A percentile compares a stretch with the other conserved stretches of the same genome.
phyloP scores from a whole-genome alignment of 2,113 vertebrate species.

The Bambusicola thoracicus region DNA sequence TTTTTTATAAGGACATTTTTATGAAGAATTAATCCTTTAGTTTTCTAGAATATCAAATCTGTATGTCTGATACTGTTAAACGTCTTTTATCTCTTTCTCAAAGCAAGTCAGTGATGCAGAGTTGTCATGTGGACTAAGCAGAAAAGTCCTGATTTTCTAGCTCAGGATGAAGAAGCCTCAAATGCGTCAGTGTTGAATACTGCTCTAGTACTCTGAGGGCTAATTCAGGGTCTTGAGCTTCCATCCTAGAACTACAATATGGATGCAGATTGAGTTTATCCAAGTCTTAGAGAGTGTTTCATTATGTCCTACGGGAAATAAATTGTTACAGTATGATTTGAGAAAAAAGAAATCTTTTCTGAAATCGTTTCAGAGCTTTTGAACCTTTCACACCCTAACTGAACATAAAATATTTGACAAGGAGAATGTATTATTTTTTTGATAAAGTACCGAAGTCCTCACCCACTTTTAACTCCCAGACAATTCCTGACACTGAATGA shows the following conservation, averaged over 20 bases:
- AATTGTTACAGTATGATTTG: not conserved
- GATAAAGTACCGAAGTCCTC: not conserved
- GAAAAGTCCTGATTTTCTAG: not conserved
- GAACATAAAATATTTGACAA: not conserved
- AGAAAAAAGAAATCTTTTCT: not conserved
- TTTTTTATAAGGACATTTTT: not conserved
- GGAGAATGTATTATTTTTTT: not conserved
- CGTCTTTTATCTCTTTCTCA: not conserved
- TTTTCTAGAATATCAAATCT: not conserved
- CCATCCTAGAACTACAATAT: not conserved
- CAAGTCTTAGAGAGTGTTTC: not conserved
- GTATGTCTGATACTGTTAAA: not conserved
- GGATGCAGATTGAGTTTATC: not conserved
- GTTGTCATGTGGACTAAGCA: not conserved
- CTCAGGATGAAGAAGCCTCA: not conserved
- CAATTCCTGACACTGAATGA: not conserved
- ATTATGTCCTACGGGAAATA: not conserved
- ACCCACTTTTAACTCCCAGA: not conserved
- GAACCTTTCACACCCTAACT: not conserved
- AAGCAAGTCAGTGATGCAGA: not conserved
- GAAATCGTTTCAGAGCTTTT: not conserved
- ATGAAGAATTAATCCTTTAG: not conserved
- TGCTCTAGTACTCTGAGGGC: not conserved
- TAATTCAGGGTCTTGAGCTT: not conserved
- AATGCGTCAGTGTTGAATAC: not conserved